These are phyloP conservation scores for Dasypus novemcinctus DNA, from an alignment of 2,113 vertebrate species.

Conservation along the genomic window DNA sequence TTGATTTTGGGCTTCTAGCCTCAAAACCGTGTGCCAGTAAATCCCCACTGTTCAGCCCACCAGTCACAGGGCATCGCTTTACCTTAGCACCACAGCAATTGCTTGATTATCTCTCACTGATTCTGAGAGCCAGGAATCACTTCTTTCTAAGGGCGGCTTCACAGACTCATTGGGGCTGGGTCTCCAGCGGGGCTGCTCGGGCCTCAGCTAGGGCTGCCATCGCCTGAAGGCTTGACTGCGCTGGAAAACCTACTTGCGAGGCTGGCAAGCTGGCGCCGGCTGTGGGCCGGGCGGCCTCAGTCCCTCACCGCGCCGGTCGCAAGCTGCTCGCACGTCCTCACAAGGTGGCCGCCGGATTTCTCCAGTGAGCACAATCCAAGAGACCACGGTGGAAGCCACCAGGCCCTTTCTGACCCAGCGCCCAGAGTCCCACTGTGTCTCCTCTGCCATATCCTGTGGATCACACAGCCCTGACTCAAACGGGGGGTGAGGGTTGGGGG, in stretches of 20 bases:
- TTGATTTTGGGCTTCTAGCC: too few species aligned
- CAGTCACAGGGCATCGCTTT: too few species aligned
- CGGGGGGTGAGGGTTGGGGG: not conserved
- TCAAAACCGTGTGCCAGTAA: too few species aligned
- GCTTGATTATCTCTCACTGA: not conserved
- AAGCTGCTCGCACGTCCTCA: too few species aligned
- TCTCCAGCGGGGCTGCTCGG: not conserved
- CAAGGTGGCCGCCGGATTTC: not conserved
- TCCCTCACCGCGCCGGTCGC: too few species aligned
- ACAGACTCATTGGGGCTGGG: not conserved
- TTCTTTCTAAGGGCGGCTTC: too few species aligned
- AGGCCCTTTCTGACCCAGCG: fast-evolving
- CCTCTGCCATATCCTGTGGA: not conserved
- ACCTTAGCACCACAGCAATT: too few species aligned
- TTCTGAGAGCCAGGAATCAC: too few species aligned
- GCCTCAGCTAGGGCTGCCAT: not conserved
- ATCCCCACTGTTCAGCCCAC: too few species aligned
- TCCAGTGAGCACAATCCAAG: not conserved
- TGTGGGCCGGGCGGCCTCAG: too few species aligned
- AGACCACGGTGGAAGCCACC: not conserved
- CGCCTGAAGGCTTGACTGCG: not conserved
- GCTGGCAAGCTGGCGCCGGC: too few species aligned
- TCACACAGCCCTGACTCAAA: not conserved
- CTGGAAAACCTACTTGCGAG: not conserved
- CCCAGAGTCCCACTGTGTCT: fast-evolving